Evolutionary conservation across 2,888 invertebrate genomes (phyloP), one percentile per base, ranked within the genome.

Genomic region (Caenorhabditis japonica): DNA sequence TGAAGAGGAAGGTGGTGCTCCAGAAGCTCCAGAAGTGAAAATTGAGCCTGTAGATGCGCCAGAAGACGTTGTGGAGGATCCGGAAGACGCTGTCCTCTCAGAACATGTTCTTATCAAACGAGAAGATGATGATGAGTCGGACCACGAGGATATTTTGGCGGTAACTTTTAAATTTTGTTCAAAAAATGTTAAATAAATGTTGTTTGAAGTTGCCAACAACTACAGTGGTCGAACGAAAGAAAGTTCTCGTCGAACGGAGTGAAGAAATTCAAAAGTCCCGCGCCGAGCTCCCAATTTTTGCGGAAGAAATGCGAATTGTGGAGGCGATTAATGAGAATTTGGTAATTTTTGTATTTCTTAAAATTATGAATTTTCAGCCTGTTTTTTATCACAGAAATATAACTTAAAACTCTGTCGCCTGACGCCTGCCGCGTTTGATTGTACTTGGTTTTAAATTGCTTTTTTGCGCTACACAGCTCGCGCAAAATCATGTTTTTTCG

Each of bases 311-410:
- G 75, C 90, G 80, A 53, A 93, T 99, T 38, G 94, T 99, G 92
- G 99, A 99, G 89, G 91, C 93, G 0, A 93, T 99, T 12, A 93
- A 93, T 88, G 95, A 96, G 81, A 94, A 97, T 90, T 91, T 92
- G 23, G 87, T 86, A 43, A 55, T 58, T 47, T 23, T 15, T 12
- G 23, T 13, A 21, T 39, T 25, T 4, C 4, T 27, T 44, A 4
- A 21, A 7, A 30, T 30, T 30, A n/a, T n/a, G n/a, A n/a, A n/a
- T n/a, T n/a, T n/a, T n/a, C n/a, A n/a, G n/a, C n/a, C n/a, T n/a
- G n/a, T n/a, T n/a, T n/a, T n/a, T n/a, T n/a, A n/a, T n/a, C n/a
- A n/a, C n/a, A n/a, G n/a, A n/a, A n/a, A n/a, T n/a, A n/a, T n/a
- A n/a, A n/a, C n/a, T n/a, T n/a, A n/a, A n/a, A n/a, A n/a, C n/a